Conservation (phyloP, 2,797 vertebrate species). For the Mormyrus proboscirostris region DNA sequence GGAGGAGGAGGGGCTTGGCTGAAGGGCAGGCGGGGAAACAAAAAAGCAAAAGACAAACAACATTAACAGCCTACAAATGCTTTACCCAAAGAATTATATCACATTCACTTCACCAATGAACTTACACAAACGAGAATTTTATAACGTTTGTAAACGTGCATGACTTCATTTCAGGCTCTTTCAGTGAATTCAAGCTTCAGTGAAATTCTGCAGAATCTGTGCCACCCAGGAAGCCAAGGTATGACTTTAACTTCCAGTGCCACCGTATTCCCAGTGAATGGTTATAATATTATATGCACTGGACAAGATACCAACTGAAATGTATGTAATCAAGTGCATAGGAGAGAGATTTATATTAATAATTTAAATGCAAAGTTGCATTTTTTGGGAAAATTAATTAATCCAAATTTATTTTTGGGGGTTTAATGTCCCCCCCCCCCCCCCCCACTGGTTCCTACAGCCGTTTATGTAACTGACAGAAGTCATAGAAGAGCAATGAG, state of each 20-base stretch:
- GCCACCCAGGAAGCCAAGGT: not conserved
- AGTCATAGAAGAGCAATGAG: not conserved
- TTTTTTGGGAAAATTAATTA: not conserved
- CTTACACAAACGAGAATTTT: not conserved
- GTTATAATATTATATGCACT: not conserved
- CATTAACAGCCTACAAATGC: not conserved
- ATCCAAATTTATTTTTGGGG: not conserved
- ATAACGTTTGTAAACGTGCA: not conserved
- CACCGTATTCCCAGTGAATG: not conserved
- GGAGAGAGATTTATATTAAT: not conserved
- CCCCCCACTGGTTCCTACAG: not conserved
- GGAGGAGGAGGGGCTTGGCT: slow-evolving; percentile 97
- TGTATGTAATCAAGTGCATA: not conserved
- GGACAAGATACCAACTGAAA: not conserved
- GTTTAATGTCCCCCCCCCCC: not conserved
- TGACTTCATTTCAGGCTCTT: not conserved
- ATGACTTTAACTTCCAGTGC: not conserved
- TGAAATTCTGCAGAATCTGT: not conserved
- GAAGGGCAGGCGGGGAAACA: slow-evolving; percentile 41
- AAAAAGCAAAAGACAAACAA: not conserved
- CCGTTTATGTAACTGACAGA: not conserved
- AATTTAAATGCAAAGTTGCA: not conserved
- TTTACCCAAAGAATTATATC: not conserved
- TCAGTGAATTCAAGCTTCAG: not conserved
- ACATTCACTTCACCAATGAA: not conserved